Evolutionary conservation across 2,113 vertebrate genomes (phyloP), one percentile per base, ranked within the genome.

Genomic region (Columba janthina): DNA sequence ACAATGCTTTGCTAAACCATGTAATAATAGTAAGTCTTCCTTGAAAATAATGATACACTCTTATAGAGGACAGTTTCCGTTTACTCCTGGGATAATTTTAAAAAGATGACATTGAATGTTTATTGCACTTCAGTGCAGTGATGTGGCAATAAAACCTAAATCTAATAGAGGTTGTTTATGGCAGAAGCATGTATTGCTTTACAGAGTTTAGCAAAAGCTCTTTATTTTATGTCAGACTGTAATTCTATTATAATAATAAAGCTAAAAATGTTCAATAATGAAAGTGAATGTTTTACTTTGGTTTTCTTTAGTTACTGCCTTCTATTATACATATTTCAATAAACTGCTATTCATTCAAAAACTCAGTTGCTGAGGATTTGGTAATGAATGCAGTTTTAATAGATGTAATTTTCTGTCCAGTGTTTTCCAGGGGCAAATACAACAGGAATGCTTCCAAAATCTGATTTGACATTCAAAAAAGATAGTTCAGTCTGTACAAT

Each of bases 71-170:
- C 95, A 98, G 97, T 98, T 99, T 97, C 97, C 98, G 98, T 97
- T 98, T 98, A 98, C 91, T 97, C 96, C 97, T 98, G 97, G 98
- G 97, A 97, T 98, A 97, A 98, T 98, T 97, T 94, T 94, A 94
- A 98, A 97, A 97, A 98, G 96, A 98, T 98, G 97, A 98, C 98
- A 98, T 97, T 98, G 97, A 98, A 98, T 98, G 98, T 98, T 98
- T 98, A 98, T 98, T 98, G 98, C 98, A 98, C 98, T 96, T 98
- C 98, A 98, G 98, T 98, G 98, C 97, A 98, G 98, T 98, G 98
- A 98, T 98, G 98, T 98, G 98, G 98, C 98, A 99, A 99, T 99
- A 99, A 99, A 98, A 98, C 89, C 96, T 96, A 98, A 98, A 96
- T 97, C 93, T 97, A 98, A 97, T 97, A 93, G 98, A 98, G 97